Evolutionary conservation across 2,797 vertebrate species (phyloP).

Genomic region (Rhyacichthys aspro): DNA sequence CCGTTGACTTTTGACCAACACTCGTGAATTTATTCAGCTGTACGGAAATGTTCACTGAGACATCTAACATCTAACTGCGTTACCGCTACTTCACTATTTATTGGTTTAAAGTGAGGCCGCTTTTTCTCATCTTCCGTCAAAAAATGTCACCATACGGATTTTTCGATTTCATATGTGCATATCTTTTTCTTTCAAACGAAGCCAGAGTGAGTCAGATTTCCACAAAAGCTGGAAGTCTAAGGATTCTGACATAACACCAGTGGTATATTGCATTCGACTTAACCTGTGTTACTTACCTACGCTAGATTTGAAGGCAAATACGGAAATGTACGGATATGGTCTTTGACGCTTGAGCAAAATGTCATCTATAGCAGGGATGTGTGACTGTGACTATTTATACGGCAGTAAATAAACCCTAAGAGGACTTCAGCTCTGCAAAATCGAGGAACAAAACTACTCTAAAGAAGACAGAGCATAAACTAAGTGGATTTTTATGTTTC

Average conservation of each 20-base stretch:
- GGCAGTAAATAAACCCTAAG: slow-evolving; percentile 60
- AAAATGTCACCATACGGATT: no score
- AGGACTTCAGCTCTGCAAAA: slow-evolving; percentile 48
- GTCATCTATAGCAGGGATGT: slow-evolving; percentile 27
- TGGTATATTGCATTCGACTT: background rate
- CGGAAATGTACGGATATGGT: no score
- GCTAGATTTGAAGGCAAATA: no score
- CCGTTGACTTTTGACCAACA: background rate
- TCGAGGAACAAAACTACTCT: slow-evolving; percentile 42
- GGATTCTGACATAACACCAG: background rate
- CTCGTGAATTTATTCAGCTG: background rate
- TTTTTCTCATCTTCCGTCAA: no score
- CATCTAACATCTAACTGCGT: no score
- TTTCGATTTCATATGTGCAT: no score
- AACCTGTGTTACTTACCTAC: background rate
- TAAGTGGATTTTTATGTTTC: slow-evolving; percentile 34
- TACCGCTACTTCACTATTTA: no score
- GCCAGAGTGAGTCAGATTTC: background rate
- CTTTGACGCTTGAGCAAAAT: background rate
- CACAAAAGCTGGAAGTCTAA: slow-evolving; percentile 1
- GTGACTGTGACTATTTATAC: slow-evolving; percentile 31
- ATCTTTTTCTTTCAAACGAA: background rate
- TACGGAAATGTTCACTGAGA: background rate
- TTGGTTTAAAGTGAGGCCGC: no score
- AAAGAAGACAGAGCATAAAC: slow-evolving; percentile 43